Evolutionary conservation across 2,797 vertebrate genomes (phyloP).

Genomic region (Bovichtus diacanthus): DNA sequence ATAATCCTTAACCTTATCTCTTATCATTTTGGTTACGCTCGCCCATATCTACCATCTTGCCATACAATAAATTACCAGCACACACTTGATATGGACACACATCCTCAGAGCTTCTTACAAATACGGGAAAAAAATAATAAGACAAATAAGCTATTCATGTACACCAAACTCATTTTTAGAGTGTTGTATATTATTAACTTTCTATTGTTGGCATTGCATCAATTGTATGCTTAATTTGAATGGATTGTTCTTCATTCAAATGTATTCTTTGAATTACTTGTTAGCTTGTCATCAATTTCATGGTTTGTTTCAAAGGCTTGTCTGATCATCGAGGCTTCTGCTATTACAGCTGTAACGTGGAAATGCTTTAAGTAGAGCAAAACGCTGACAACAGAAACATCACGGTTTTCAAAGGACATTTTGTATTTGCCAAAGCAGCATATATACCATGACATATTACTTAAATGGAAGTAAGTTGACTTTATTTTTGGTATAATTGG

Average conservation of each 20-base stretch:
- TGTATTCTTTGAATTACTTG: constrained; percentile 55
- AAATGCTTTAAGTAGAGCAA: constrained; percentile 44
- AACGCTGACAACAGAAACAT: constrained; percentile 32
- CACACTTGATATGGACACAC: constrained; percentile 10
- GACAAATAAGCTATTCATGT: constrained; percentile 9
- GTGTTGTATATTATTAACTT: constrained; percentile 8
- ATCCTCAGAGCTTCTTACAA: not conserved
- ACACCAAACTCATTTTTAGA: constrained; percentile 21
- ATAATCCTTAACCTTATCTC: constrained; percentile 29
- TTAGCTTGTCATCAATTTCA: constrained; percentile 73
- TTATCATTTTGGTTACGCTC: constrained; percentile 34
- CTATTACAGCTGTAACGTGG: constrained; percentile 35
- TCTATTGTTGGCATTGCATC: constrained; percentile 24
- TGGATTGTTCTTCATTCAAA: constrained; percentile 49
- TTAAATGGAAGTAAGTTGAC: not conserved
- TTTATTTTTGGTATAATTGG: not conserved
- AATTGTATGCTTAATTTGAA: constrained; percentile 46
- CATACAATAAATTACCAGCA: constrained; percentile 6
- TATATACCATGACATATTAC: not conserved
- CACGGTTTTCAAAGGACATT: constrained; percentile 36
- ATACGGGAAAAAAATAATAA: not conserved
- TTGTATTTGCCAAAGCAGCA: constrained; percentile 5
- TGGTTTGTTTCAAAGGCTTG: constrained; percentile 57
- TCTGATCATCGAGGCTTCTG: constrained; percentile 48
- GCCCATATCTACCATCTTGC: constrained; percentile 17